Percentiles rank a stretch among this genome's conserved stretches.
phyloP scores from a whole-genome alignment of 2,113 vertebrate genomes.

The Verasper variegatus region DNA sequence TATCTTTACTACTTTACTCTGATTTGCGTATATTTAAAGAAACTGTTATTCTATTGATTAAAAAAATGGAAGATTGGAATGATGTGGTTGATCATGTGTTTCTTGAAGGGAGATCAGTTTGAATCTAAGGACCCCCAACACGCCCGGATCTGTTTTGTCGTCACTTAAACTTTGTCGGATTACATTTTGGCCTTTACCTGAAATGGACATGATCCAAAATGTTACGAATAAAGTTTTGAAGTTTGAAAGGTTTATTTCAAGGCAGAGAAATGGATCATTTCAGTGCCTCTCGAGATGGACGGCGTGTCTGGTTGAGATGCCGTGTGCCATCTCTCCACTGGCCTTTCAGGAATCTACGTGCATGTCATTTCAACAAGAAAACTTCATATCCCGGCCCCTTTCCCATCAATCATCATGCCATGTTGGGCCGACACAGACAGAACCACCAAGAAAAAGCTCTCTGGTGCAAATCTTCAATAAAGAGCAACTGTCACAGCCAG shows the following conservation, averaged over 20 bases:
- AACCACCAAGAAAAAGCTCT: slow-evolving; percentile 72
- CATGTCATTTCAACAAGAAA: slow-evolving; percentile 76
- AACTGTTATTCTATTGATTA: too few species aligned
- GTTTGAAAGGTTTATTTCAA: slow-evolving; percentile 17
- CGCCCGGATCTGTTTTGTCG: neutral
- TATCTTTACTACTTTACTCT: too few species aligned
- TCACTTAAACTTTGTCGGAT: neutral
- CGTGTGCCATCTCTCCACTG: slow-evolving; percentile 55
- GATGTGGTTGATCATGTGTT: too few species aligned
- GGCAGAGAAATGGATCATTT: slow-evolving; percentile 38
- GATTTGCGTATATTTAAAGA: too few species aligned
- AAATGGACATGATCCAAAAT: slow-evolving; percentile 1
- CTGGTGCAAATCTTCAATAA: slow-evolving; percentile 79
- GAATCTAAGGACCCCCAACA: too few species aligned
- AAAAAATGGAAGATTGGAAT: too few species aligned
- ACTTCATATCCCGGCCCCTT: slow-evolving; percentile 71
- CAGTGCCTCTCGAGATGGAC: slow-evolving; percentile 71
- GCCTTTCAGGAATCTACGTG: slow-evolving; percentile 79
- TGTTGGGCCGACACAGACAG: slow-evolving; percentile 68
- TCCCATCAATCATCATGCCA: slow-evolving; percentile 77
- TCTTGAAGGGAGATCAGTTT: too few species aligned
- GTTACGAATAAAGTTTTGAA: slow-evolving; percentile 8
- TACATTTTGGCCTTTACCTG: slow-evolving; percentile 1
- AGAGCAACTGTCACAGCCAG: slow-evolving; percentile 75
- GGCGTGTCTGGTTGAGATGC: slow-evolving; percentile 65